Evolutionary conservation across 30 jellyfish, hydroid and myxozoan genomes (phyloP), one percentile per base, ranked within the genome.

Genomic region (Mastigias papua): DNA sequence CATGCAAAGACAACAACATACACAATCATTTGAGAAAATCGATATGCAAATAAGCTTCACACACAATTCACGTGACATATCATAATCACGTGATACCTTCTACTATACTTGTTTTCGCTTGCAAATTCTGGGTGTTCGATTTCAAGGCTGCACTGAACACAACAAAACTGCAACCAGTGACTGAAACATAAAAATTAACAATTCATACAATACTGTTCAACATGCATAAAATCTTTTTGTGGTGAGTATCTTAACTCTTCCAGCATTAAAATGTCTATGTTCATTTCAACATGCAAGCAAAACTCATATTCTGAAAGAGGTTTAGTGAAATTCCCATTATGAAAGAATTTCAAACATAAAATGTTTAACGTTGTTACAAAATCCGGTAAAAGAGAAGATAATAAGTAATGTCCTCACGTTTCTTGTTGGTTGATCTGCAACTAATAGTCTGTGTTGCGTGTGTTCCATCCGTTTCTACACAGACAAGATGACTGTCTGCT

Each of bases 71-170:
- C 49, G 22, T 20, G 15, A n/a, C 11, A 21, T 4, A 7, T 28
- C 0, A 35, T 63, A 33, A 37, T 6, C 10, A 3, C 6, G 54
- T 3, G 11, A 37, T 33, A 93, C 98, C 98, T 93, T 93, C 98
- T 37, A 88, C 97, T 27, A 93, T 75, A 83, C 96, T 93, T 16
- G 98, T 73, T 50, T 88, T 93, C 28, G 97, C 97, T 57, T 88
- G 72, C 30, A 88, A 61, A 20, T 86, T 88, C 22, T 77, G 93
- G 0, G 72, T 78, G 57, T 58, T 84, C 7, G 85, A 57, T 57
- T 93, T 93, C 77, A 93, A 78, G 0, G 97, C 97, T 29, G 98
- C 97, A 68, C 97, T 93, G 83, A 93, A 79, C 20, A 93, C 97
- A 61, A 87, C 90, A 82, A 93, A 93, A 49, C 93, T 88, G 77